Evolutionary conservation across 2,797 vertebrate genomes (phyloP).

Genomic region (Gallirallus australis): DNA sequence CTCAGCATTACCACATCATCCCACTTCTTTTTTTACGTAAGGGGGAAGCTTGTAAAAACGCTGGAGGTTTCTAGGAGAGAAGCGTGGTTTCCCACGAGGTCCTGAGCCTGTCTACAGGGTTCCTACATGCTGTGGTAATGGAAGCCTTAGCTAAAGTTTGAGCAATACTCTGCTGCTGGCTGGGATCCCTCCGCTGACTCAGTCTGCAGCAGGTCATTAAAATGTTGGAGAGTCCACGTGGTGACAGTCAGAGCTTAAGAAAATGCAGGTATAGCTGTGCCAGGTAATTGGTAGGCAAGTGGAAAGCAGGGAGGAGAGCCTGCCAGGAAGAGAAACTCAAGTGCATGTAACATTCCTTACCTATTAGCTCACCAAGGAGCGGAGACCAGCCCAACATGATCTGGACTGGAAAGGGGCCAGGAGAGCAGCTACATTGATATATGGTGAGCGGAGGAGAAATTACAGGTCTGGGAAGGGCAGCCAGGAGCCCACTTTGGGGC

Average conservation of each 20-base stretch:
- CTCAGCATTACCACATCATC: neutral
- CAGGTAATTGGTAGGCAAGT: neutral
- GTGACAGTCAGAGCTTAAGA: neutral
- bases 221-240: neutral
- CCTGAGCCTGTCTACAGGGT: neutral
- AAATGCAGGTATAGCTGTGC: neutral
- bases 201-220: neutral
- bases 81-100: neutral
- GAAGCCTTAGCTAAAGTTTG: neutral
- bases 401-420: neutral
- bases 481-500: neutral
- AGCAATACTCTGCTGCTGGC: neutral
- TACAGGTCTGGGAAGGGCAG: neutral
- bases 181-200: neutral
- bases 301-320: neutral
- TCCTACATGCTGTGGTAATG: neutral
- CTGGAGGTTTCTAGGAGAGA: neutral
- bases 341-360: neutral
- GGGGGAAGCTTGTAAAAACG: neutral
- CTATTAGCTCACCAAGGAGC: neutral
- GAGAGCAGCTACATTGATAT: rapidly evolving
- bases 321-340: neutral
- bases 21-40: neutral
- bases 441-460: neutral
- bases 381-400: neutral